A percentile compares a stretch with the other conserved stretches of the same genome.
phyloP scores from a whole-genome alignment of 2,113 vertebrate genomes.

The Oreotragus oreotragus region DNA sequence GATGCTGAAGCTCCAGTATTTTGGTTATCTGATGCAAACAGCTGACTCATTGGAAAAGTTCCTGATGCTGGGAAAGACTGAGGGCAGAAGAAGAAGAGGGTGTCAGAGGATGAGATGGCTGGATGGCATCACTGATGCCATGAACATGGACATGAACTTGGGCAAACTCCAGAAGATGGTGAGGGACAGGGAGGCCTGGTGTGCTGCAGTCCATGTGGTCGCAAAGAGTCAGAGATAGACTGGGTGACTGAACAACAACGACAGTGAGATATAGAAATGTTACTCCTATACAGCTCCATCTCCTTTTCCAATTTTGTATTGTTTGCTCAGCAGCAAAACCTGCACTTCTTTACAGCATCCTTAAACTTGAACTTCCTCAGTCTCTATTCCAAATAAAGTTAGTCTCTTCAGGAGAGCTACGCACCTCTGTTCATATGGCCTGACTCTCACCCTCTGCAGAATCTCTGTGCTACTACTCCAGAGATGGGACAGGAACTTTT shows the following conservation, averaged over 20 bases:
- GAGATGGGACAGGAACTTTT: background rate
- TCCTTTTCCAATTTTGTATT: background rate
- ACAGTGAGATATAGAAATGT: background rate
- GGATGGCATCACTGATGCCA: background rate
- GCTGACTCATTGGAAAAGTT: background rate
- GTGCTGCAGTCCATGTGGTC: background rate
- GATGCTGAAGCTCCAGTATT: background rate
- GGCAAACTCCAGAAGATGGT: background rate
- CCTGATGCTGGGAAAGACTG: background rate
- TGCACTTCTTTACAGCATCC: background rate
- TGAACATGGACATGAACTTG: background rate
- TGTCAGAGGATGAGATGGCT: background rate
- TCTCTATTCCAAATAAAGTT: background rate
- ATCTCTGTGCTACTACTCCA: background rate
- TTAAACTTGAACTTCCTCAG: background rate
- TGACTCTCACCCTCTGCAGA: background rate
- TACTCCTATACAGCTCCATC: background rate
- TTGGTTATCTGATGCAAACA: background rate
- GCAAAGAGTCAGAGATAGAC: background rate
- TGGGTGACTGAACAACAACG: background rate
- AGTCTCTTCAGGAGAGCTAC: background rate
- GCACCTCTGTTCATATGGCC: background rate
- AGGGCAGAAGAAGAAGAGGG: background rate
- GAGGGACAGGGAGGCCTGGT: background rate
- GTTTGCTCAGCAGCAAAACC: background rate